These are phyloP conservation scores for Trinectes maculatus DNA, from an alignment of 2,113 vertebrate genomes.

Conservation along the genomic window DNA sequence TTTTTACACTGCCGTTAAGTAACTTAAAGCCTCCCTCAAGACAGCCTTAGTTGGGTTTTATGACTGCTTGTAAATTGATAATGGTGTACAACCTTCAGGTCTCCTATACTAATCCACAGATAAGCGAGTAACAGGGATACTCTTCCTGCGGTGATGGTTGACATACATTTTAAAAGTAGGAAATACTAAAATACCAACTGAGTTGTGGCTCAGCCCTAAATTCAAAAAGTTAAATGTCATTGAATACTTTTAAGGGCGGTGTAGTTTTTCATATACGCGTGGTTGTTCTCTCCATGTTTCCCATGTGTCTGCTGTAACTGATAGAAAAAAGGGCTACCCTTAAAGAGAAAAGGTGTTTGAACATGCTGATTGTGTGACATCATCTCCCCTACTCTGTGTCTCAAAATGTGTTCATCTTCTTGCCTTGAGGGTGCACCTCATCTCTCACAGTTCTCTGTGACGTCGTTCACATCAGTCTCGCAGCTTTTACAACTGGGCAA, in stretches of 20 bases:
- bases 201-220: too few relatives aligned
- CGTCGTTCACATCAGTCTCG: slow-evolving; percentile 15
- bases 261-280: too few relatives aligned
- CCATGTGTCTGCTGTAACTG: neutral
- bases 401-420: neutral
- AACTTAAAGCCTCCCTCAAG: neutral
- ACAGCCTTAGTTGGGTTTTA: slow-evolving; percentile 14
- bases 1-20: slow-evolving; percentile 16
- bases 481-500: slow-evolving; percentile 27
- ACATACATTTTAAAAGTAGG: neutral
- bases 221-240: too few relatives aligned
- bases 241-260: too few relatives aligned
- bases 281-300: neutral
- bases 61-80: slow-evolving; percentile 3
- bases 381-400: neutral
- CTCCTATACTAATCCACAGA: slow-evolving; percentile 12
- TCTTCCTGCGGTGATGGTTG: neutral
- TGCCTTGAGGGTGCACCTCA: neutral
- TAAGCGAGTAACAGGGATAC: neutral
- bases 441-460: neutral
- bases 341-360: neutral
- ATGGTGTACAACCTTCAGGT: slow-evolving; percentile 3
- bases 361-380: neutral
- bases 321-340: neutral
- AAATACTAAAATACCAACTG: neutral